A percentile compares a stretch with the other conserved stretches of the same genome.
Conservation (phyloP, 2,888 invertebrate species). For the Lypha dubia region DNA sequence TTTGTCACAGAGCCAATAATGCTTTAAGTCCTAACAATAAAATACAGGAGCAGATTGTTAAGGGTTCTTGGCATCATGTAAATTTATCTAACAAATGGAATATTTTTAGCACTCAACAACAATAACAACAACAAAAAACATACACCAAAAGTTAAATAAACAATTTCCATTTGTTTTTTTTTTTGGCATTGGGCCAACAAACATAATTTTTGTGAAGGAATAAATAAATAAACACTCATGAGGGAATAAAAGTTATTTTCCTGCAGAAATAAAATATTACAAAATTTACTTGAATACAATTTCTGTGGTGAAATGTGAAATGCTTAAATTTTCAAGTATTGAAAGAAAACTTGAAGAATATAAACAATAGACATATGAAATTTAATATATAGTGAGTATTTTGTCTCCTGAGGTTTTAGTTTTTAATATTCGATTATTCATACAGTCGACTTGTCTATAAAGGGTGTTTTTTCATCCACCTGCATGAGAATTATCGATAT, state of each 20-base stretch:
- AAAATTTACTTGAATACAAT: not conserved
- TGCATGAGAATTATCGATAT: too few species aligned
- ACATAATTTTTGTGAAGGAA: conserved; percentile 10
- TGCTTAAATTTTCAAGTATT: not conserved
- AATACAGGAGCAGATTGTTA: conserved; percentile 34
- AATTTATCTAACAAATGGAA: conserved; percentile 22
- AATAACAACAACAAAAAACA: conserved; percentile 13
- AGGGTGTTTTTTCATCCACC: too few species aligned
- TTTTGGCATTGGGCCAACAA: conserved; percentile 49
- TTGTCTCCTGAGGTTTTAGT: too few species aligned
- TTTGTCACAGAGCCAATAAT: conserved; percentile 46
- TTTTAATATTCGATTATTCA: too few species aligned
- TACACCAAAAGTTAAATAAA: conserved; percentile 10
- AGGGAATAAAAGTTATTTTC: not conserved
- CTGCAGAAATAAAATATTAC: not conserved
- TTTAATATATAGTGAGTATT: too few species aligned
- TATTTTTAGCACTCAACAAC: conserved; percentile 6
- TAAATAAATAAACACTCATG: conserved; percentile 16
- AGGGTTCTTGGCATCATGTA: conserved; percentile 25
- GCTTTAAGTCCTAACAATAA: conserved; percentile 23
- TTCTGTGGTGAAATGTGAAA: not conserved
- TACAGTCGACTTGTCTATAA: too few species aligned
- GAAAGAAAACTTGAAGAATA: not conserved
- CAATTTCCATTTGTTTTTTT: not conserved
- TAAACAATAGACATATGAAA: too few species aligned